Percentiles rank a stretch among this genome's conserved stretches.
Conservation (phyloP, 2,888 invertebrate species). For the Scaptomyza tumidula region DNA sequence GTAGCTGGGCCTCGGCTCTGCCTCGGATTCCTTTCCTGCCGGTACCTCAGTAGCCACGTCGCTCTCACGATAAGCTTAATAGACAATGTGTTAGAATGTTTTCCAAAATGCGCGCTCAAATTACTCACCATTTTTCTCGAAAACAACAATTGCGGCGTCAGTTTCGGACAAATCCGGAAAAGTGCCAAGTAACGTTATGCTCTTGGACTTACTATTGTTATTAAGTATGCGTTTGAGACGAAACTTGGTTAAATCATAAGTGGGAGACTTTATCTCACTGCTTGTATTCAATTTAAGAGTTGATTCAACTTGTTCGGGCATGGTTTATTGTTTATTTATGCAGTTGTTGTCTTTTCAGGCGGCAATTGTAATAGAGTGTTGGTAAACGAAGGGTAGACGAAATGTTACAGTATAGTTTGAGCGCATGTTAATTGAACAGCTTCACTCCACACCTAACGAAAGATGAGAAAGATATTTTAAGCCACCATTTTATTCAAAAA, state of each 20-base stretch:
- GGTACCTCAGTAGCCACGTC: conserved; percentile 71
- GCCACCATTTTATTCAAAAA: neutral
- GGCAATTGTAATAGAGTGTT: conserved; percentile 26
- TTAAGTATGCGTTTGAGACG: conserved; percentile 88
- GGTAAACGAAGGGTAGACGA: neutral
- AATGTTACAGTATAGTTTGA: neutral
- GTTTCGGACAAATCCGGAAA: conserved; percentile 86
- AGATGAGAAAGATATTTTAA: neutral
- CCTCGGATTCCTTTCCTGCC: conserved; percentile 3
- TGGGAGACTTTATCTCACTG: conserved; percentile 56
- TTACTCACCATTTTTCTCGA: conserved; percentile 90
- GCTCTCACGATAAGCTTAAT: conserved; percentile 87
- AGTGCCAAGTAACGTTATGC: conserved; percentile 87
- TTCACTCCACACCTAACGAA: conserved; percentile 11
- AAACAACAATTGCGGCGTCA: conserved; percentile 89
- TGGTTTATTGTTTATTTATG: conserved; percentile 40
- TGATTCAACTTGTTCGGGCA: conserved; percentile 49
- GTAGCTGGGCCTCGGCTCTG: conserved; percentile 81
- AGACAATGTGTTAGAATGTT: neutral
- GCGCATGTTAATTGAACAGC: conserved; percentile 2
- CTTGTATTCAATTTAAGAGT: conserved; percentile 41
- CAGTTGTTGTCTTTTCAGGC: conserved; percentile 13
- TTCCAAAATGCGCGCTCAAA: neutral
- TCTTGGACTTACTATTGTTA: conserved; percentile 90
- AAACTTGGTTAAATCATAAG: conserved; percentile 88